A percentile compares a stretch with the other conserved stretches of the same genome.
Conservation (phyloP, 2,113 vertebrate species). For the Scalopus aquaticus region DNA sequence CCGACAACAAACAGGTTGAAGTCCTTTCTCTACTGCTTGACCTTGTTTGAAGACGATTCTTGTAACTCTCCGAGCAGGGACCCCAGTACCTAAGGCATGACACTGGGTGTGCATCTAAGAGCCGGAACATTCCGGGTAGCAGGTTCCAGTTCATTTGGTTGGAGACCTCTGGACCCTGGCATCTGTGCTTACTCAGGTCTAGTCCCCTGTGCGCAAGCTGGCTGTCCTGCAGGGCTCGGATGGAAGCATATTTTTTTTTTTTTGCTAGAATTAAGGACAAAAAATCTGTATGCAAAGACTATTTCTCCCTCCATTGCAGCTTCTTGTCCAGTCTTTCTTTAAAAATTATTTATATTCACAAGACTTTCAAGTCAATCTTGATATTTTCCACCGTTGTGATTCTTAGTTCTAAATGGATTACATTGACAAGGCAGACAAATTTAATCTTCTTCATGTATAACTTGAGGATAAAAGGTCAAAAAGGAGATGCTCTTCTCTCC, state of each 20-base stretch:
- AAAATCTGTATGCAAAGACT: background rate
- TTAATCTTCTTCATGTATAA: conserved; percentile 28
- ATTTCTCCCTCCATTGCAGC: background rate
- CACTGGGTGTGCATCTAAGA: background rate
- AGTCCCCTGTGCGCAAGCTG: rapidly evolving
- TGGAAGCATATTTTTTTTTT: background rate
- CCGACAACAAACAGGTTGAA: rapidly evolving
- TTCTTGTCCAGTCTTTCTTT: background rate
- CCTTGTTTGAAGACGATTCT: background rate
- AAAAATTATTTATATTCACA: background rate
- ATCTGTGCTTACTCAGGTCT: background rate
- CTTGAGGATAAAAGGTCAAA: conserved; percentile 56
- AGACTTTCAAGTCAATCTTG: conserved; percentile 22
- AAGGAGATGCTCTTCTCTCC: background rate
- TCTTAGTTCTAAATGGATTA: background rate
- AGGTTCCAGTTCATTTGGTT: background rate
- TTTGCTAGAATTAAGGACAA: background rate
- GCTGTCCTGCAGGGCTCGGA: rapidly evolving
- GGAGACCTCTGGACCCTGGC: background rate
- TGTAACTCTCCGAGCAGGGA: background rate
- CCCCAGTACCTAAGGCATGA: background rate
- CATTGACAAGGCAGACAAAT: background rate
- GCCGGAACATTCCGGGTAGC: background rate
- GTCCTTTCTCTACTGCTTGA: background rate
- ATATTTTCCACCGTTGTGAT: conserved; percentile 5